A percentile compares a stretch with the other conserved stretches of the same genome.
These are phyloP conservation scores for Drosophila kanekoi DNA, from an alignment of 2,888 invertebrate species.

Conservation along the genomic window DNA sequence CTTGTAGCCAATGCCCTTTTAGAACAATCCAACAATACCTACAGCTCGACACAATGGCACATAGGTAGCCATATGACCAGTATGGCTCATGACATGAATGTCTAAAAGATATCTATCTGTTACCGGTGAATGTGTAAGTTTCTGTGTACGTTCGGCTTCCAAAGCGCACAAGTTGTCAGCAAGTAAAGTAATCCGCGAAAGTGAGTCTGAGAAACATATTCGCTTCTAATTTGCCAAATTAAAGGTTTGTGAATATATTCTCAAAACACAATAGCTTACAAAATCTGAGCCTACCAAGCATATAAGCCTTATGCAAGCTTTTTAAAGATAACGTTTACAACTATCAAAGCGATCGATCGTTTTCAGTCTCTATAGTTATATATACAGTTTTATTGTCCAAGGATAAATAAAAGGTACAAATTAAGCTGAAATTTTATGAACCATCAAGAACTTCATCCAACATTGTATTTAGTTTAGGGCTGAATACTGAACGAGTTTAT, in stretches of 20 bases:
- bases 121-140: background rate
- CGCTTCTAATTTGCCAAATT: conserved; percentile 1
- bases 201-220: conserved; percentile 6
- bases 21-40: conserved; percentile 7
- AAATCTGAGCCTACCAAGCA: too few relatives aligned
- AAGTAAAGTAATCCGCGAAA: background rate
- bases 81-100: conserved; percentile 25
- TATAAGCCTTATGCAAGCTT: too few relatives aligned
- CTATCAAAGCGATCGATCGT: too few relatives aligned
- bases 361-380: too few relatives aligned
- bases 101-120: background rate
- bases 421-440: too few relatives aligned
- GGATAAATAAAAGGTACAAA: too few relatives aligned
- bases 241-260: background rate
- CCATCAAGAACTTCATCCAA: too few relatives aligned
- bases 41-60: conserved; percentile 17
- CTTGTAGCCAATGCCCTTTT: conserved; percentile 1
- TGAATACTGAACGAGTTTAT: background rate
- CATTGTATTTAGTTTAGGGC: background rate
- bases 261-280: too few relatives aligned
- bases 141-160: too few relatives aligned
- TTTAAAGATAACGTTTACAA: too few relatives aligned
- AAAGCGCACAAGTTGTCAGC: conserved; percentile 12
- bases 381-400: too few relatives aligned
- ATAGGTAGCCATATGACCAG: conserved; percentile 41